Evolutionary conservation across 2,113 vertebrate genomes (phyloP).

Genomic region (Neogobius melanostomus): DNA sequence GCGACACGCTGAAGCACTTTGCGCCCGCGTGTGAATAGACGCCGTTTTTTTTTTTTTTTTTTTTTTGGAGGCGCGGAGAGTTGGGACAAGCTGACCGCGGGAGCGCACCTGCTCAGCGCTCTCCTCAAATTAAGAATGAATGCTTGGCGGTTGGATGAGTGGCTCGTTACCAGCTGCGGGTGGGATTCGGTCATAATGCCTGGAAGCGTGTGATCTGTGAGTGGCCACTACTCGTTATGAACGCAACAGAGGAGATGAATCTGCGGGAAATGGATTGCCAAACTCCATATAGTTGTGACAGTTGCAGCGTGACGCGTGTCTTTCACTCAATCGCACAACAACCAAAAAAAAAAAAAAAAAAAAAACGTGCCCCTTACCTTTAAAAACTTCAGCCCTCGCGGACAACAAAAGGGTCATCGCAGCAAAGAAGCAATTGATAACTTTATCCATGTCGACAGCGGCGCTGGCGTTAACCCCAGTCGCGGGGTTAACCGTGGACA

Average conservation of each 20-base stretch:
- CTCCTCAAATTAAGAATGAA: constrained; percentile 21
- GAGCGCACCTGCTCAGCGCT: constrained; percentile 49
- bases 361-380: constrained; percentile 70
- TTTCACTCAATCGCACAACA: neutral
- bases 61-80: neutral
- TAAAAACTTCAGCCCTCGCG: constrained; percentile 75
- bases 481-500: constrained; percentile 69
- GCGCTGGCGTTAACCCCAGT: constrained; percentile 59
- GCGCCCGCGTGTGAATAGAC: constrained; percentile 9
- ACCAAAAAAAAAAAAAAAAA: neutral
- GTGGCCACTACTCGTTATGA: neutral
- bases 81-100: neutral
- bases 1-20: constrained; percentile 26
- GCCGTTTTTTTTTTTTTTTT: too few relatives aligned
- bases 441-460: constrained; percentile 79
- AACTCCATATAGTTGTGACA: neutral
- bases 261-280: neutral
- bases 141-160: neutral
- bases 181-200: neutral
- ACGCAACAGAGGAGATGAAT: neutral
- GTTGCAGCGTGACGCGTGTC: neutral
- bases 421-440: constrained; percentile 72
- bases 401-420: constrained; percentile 73
- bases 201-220: neutral
- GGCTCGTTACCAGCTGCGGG: neutral